These are phyloP conservation scores for Lordiphosa andalusiaca DNA, from an alignment of 2,888 invertebrate species.

Conservation along the genomic window DNA sequence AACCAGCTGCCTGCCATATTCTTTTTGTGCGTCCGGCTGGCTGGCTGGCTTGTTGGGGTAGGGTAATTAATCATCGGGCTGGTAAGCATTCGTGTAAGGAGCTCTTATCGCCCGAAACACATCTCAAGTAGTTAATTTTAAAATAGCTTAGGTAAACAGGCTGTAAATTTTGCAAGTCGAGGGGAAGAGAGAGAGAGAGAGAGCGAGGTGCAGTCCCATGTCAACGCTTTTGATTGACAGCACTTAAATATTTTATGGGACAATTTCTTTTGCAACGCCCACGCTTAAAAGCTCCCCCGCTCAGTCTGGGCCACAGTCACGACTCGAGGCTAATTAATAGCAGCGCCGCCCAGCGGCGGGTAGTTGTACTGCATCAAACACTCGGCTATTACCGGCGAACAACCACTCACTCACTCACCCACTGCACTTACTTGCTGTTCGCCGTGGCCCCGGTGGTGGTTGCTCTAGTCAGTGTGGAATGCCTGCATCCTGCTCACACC, in stretches of 20 bases:
- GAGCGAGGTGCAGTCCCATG: slow-evolving; percentile 21
- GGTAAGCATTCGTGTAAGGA: slow-evolving; percentile 71
- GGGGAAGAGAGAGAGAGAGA: not conserved
- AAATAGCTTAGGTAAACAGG: slow-evolving; percentile 63
- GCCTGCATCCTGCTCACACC: slow-evolving; percentile 20
- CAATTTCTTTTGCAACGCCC: slow-evolving; percentile 42
- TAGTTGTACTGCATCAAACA: slow-evolving; percentile 44
- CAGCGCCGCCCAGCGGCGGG: slow-evolving; percentile 56
- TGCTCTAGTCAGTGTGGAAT: slow-evolving; percentile 12
- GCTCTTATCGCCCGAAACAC: slow-evolving; percentile 68
- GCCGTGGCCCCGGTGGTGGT: slow-evolving; percentile 39
- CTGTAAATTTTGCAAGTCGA: slow-evolving; percentile 32
- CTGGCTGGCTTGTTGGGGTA: slow-evolving; percentile 14
- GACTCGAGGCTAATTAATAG: slow-evolving; percentile 39
- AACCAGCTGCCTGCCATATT: slow-evolving; percentile 66
- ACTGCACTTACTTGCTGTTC: slow-evolving; percentile 47
- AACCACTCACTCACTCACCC: slow-evolving; percentile 21
- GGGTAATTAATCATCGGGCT: slow-evolving; percentile 70
- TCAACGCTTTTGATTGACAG: slow-evolving; percentile 65
- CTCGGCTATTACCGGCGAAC: slow-evolving; percentile 6
- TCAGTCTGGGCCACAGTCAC: not conserved
- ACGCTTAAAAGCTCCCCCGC: slow-evolving; percentile 21
- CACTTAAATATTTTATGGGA: slow-evolving; percentile 55
- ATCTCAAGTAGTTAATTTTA: slow-evolving; percentile 70
- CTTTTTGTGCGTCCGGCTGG: slow-evolving; percentile 22